Base-by-base conservation (phyloP, 1,140 invertebrate species). In the Penaeus vannamei region DNA sequence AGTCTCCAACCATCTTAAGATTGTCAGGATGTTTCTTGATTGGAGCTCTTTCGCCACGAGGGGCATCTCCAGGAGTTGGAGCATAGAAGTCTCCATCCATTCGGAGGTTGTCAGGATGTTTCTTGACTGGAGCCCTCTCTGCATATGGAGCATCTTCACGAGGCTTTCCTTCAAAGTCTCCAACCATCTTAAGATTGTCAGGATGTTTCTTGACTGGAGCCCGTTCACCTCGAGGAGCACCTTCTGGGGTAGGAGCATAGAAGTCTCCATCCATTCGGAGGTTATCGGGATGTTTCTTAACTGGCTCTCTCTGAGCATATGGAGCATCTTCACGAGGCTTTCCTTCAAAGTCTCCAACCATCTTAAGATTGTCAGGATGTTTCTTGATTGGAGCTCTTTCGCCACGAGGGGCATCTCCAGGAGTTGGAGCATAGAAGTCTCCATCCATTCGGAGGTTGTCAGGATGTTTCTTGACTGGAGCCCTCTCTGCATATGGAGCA, bases 81-180 rank as follows among this genome's bases (percentile, higher is more conserved):
- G 86, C 86, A 84, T 88, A 88, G 80, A 88, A 88, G 14, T 88
- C 86, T 42, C 86, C 86, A 77, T 88, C 86, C 86, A 88, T 88
- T 12, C 86, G 64, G 19, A 88, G 86, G 29, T 88, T 88, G 23
- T 88, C 86, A 60, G 86, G 86, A 53, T 88, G 86, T 84, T 84
- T 88, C 66, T 76, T 84, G 29, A 77, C 86, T n/a, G 86, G 86
- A 0, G n/a, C 81, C 53, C 86, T 76, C 46, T 88, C 20, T n/a
- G 86, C 86, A 88, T 88, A 77, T 1, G 86, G 86, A 62, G 86
- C 86, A 76, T 88, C 86, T 76, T 88, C 86, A 36, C 69, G 60
- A 36, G 86, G 86, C 32, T 79, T 88, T 59, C 86, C 86, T 66
- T 84, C 64, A 10, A 88, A 88, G 86, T 88, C 86, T 42, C 86